Conservation (phyloP, 2,797 vertebrate species). For the Oreortyx pictus region DNA sequence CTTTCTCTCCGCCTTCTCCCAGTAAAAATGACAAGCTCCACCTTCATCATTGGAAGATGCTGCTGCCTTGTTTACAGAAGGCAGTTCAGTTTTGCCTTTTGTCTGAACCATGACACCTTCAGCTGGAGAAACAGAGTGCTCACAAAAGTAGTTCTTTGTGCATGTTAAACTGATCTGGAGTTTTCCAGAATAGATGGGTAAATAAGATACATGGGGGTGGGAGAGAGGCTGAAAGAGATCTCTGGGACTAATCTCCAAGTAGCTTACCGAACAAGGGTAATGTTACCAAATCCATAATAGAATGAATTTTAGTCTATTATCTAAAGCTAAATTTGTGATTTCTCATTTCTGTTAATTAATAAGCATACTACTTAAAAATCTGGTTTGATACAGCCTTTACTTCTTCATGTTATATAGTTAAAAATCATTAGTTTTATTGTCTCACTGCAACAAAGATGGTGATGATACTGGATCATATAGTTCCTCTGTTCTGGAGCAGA, state of each 20-base stretch:
- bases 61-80: neutral
- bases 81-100: neutral
- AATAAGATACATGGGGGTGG: neutral
- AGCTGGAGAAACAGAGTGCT: neutral
- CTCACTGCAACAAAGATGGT: neutral
- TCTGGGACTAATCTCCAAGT: neutral
- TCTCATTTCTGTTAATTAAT: neutral
- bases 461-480: neutral
- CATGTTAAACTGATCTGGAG: neutral
- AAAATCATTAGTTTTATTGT: neutral
- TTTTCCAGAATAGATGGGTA: neutral
- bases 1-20: neutral
- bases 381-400: neutral
- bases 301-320: neutral
- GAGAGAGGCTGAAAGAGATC: neutral
- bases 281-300: neutral
- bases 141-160: neutral
- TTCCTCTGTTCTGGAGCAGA: constrained; percentile 1
- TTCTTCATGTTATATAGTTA: neutral
- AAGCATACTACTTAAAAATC: neutral
- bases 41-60: neutral
- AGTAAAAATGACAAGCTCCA: neutral
- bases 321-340: neutral
- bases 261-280: neutral
- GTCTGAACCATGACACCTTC: neutral